A percentile compares a stretch with the other conserved stretches of the same genome.
Conservation (phyloP, 1,140 invertebrate genomes). For the Polypedilum vanderplanki region DNA sequence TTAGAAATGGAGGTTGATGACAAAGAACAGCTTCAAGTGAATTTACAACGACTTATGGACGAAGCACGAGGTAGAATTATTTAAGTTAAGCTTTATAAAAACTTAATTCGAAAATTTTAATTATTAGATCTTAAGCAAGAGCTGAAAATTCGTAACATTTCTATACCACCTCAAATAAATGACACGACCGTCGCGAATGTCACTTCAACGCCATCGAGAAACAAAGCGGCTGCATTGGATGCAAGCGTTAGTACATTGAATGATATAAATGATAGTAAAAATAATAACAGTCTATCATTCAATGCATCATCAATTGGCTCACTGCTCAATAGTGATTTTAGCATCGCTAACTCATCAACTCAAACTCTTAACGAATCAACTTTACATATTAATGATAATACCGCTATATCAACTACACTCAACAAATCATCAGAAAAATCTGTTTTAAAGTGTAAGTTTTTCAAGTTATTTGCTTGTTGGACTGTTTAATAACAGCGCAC, state of each 20-base stretch:
- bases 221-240: conserved; percentile 40
- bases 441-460: background rate
- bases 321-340: no score
- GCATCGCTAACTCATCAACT: no score
- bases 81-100: background rate
- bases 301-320: background rate
- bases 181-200: conserved; percentile 39
- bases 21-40: conserved; percentile 82
- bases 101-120: no score
- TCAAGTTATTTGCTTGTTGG: background rate
- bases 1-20: conserved; percentile 96
- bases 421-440: background rate
- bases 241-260: conserved; percentile 13
- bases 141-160: conserved; percentile 58
- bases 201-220: conserved; percentile 47
- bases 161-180: conserved; percentile 38
- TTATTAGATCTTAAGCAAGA: conserved; percentile 82
- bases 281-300: conserved; percentile 21
- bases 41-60: conserved; percentile 91
- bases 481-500: background rate
- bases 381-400: no score
- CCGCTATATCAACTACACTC: background rate
- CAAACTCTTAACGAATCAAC: no score
- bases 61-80: conserved; percentile 78
- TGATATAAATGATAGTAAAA: conserved; percentile 16